These are phyloP conservation scores for Porites australiensis DNA, from an alignment of 64 coral and sea anemone species.

Conservation along the genomic window DNA sequence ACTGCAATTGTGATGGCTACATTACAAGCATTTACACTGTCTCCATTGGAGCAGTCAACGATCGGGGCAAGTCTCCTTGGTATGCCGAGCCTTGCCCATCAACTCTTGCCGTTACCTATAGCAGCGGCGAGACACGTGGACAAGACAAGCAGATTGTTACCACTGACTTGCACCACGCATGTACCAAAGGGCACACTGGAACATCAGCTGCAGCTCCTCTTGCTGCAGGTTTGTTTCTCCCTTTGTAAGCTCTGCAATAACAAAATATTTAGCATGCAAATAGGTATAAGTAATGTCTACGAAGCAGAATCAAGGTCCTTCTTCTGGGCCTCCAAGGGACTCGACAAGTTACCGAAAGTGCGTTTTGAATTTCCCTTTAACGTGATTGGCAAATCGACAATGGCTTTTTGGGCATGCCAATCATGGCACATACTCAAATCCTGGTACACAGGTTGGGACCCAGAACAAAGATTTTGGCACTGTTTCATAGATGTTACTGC, in stretches of 20 bases:
- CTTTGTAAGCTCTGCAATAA: background rate
- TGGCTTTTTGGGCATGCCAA: too few relatives aligned
- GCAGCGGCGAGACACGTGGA: conserved; percentile 77
- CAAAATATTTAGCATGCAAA: too few relatives aligned
- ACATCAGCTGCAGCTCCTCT: conserved; percentile 97
- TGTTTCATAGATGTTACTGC: too few relatives aligned
- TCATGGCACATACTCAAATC: too few relatives aligned
- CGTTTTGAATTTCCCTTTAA: too few relatives aligned
- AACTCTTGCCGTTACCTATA: conserved; percentile 97
- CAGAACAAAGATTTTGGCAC: too few relatives aligned
- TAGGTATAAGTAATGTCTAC: too few relatives aligned
- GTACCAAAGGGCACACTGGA: conserved; percentile 91
- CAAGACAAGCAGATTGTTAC: conserved; percentile 93
- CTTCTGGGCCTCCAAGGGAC: too few relatives aligned
- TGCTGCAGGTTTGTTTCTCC: conserved; percentile 83
- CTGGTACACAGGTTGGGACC: too few relatives aligned
- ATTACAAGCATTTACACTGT: conserved; percentile 99
- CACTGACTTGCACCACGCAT: conserved; percentile 82
- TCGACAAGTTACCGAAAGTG: too few relatives aligned
- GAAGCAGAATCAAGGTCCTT: too few relatives aligned
- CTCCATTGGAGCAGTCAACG: conserved; percentile 94
- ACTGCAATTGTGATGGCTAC: conserved; percentile 98
- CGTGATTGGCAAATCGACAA: too few relatives aligned
- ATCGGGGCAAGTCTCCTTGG: conserved; percentile 98
- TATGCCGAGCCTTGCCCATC: conserved; percentile 96